phyloP scores from a whole-genome alignment of 1,140 invertebrate species.

The Cecropterus lyciades region DNA sequence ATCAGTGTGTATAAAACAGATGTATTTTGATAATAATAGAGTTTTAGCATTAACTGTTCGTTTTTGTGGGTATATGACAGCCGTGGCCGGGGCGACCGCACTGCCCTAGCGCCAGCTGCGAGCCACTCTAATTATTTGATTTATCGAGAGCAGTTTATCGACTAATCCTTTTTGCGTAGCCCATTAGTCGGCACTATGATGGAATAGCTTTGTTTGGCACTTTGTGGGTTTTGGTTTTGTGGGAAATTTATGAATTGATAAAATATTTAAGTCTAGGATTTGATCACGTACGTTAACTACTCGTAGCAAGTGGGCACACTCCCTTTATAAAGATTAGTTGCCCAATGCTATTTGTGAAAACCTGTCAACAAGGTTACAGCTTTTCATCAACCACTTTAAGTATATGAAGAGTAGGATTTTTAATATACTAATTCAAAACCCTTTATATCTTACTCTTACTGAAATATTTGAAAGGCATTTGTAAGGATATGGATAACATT shows the following conservation, averaged over 20 bases:
- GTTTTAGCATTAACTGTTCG: neutral
- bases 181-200: conserved; percentile 19
- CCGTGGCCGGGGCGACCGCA: conserved; percentile 3
- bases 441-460: too few species aligned
- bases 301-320: too few species aligned
- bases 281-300: too few species aligned
- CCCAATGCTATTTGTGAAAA: too few species aligned
- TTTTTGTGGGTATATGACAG: conserved; percentile 2
- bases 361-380: too few species aligned
- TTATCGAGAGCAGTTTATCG: conserved; percentile 27
- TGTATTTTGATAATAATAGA: conserved; percentile 1
- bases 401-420: too few species aligned
- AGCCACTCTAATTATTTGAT: conserved; percentile 20
- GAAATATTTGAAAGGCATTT: too few species aligned
- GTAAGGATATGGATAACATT: too few species aligned
- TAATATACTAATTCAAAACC: too few species aligned
- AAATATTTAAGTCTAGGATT: neutral
- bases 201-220: conserved; percentile 18
- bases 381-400: too few species aligned
- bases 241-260: neutral
- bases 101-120: conserved; percentile 9
- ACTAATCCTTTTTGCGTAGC: conserved; percentile 25
- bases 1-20: too few species aligned
- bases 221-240: conserved; percentile 12
- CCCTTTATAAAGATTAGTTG: too few species aligned